A percentile compares a stretch with the other conserved stretches of the same genome.
phyloP scores from a whole-genome alignment of 2,797 vertebrate species.

The Sebastes nivosus region DNA sequence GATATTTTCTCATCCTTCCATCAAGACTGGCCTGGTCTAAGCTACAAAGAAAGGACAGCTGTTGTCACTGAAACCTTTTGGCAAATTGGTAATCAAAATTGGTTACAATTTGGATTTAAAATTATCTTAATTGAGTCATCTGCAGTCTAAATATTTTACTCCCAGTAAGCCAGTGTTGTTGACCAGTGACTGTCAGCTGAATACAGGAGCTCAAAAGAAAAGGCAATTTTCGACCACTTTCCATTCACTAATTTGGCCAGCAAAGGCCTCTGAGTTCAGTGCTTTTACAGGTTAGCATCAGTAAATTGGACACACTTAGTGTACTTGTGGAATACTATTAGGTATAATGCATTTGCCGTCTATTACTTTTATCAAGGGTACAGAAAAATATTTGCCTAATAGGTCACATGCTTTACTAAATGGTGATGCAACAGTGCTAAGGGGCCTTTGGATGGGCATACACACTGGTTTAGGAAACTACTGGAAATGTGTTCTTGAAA shows the following conservation, averaged over 20 bases:
- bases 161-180: not conserved
- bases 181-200: conserved; percentile 14
- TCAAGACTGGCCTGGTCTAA: not conserved
- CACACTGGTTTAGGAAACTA: conserved; percentile 6
- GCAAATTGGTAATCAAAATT: not conserved
- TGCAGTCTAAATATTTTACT: conserved; percentile 1
- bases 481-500: conserved; percentile 1
- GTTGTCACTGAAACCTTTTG: not conserved
- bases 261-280: conserved; percentile 14
- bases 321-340: conserved; percentile 42
- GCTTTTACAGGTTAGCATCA: conserved; percentile 21
- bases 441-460: not conserved
- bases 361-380: conserved; percentile 10
- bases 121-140: conserved; percentile 5
- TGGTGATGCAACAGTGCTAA: conserved; percentile 5
- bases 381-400: not conserved
- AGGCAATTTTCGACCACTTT: conserved; percentile 36
- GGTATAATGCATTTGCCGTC: conserved; percentile 23
- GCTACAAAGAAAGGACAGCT: not conserved
- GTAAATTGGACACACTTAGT: conserved; percentile 43
- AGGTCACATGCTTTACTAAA: conserved; percentile 20
- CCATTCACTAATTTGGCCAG: conserved; percentile 24
- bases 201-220: conserved; percentile 19
- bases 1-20: not conserved
- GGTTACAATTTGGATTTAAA: not conserved